Evolutionary conservation across 2,888 invertebrate genomes (phyloP), one percentile per base, ranked within the genome.

Genomic region (Pteria penguin): DNA sequence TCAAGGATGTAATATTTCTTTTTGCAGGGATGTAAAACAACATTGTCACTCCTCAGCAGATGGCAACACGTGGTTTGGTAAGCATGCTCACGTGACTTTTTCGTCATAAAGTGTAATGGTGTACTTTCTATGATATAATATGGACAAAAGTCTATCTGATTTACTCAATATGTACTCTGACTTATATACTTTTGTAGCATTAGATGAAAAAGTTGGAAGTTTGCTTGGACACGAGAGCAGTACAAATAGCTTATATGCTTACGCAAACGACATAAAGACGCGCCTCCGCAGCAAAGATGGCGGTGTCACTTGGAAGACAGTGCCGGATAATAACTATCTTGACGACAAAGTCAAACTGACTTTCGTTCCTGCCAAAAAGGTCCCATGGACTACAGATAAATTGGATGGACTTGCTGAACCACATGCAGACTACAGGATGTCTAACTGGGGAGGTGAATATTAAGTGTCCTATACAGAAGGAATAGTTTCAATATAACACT

Each of bases 241-340:
- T 4, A 65, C 65, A 4, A 75, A 75, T n/a, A 78, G 80, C 24
- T 72, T 88, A 33, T 89, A 83, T 75, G 88, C 84, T 11, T 81
- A 88, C 61, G 83, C 76, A n/a, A 80, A 78, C 29, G 80, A 89
- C 75, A 79, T 80, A 31, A 66, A 74, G 36, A 80, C 84, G 1
- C 78, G 83, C 45, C 69, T 88, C 66, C 74, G 82, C 67, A 87
- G 87, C 52, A 72, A 55, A n/a, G 88, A 89, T 76, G 32, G 68
- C 27, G 89, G 88, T 1, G 33, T 69, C 27, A 84, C 83, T 2
- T 89, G 88, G 88, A 22, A 32, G n/a, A 74, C 79, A 31, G 55
- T 66, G 58, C 67, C 68, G 11, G 57, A 54, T 62, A 67, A 66
- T 14, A 32, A 52, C 14, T 69, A 78, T 18, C 61, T 72, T 3